Percentiles rank a stretch among this genome's conserved stretches.
These are phyloP conservation scores for Craniophora ligustri DNA, from an alignment of 2,888 invertebrate species.

Conservation along the genomic window DNA sequence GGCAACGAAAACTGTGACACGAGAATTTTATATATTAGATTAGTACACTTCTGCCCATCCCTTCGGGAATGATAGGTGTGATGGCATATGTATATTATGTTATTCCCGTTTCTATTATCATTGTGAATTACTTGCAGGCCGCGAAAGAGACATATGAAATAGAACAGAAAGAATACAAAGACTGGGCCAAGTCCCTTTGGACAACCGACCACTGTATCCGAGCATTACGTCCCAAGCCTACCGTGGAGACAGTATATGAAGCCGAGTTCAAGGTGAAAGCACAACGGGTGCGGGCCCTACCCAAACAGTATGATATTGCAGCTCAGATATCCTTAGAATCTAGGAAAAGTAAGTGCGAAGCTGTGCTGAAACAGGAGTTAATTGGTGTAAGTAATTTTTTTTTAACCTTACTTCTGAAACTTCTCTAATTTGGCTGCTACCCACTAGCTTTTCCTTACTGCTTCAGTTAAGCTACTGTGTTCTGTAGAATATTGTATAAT, in stretches of 20 bases:
- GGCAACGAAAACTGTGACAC: too few relatives aligned
- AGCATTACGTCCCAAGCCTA: conserved; percentile 72
- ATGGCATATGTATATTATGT: too few relatives aligned
- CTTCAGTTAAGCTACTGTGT: too few relatives aligned
- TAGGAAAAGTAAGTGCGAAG: conserved; percentile 53
- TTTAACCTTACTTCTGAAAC: too few relatives aligned
- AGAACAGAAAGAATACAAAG: conserved; percentile 75
- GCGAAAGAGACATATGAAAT: conserved; percentile 66
- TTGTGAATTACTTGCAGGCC: conserved; percentile 62
- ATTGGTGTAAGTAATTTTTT: conserved; percentile 70
- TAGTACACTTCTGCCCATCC: too few relatives aligned
- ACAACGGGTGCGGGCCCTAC: conserved; percentile 63
- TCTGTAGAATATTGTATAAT: too few relatives aligned
- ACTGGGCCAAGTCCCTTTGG: conserved; percentile 79
- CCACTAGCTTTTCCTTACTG: too few relatives aligned
- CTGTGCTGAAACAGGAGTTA: conserved; percentile 63
- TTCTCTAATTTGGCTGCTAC: too few relatives aligned
- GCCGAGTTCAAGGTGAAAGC: conserved; percentile 71
- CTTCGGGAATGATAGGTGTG: too few relatives aligned
- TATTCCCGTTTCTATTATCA: not conserved
- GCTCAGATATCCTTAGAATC: conserved; percentile 74
- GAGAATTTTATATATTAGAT: too few relatives aligned
- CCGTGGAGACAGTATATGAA: conserved; percentile 72
- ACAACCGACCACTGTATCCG: conserved; percentile 67
- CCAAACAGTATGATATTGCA: conserved; percentile 66